These are phyloP conservation scores for Sebastes trivittatus DNA, from an alignment of 2,797 vertebrate species.

Conservation along the genomic window DNA sequence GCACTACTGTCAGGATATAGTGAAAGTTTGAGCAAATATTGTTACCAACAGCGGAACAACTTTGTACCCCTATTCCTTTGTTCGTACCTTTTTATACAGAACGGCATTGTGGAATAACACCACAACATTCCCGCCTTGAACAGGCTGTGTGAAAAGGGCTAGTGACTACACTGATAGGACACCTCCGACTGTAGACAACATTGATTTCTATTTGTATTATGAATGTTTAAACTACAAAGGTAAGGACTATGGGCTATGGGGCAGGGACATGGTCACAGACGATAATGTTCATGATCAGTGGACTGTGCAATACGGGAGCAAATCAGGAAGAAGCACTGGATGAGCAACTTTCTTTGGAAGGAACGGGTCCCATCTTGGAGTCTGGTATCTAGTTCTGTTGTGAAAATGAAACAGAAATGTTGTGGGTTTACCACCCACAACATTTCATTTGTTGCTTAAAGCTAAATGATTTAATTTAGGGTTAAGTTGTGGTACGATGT, in stretches of 20 bases:
- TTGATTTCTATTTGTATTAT: not conserved
- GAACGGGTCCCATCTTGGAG: not conserved
- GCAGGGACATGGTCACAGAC: not conserved
- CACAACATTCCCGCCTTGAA: not conserved
- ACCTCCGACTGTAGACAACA: not conserved
- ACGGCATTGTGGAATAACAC: accelerated
- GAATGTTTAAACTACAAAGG: not conserved
- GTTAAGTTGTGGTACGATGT: not conserved
- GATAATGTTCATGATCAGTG: not conserved
- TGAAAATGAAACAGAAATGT: too few species aligned
- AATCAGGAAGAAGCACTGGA: not conserved
- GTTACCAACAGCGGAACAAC: not conserved
- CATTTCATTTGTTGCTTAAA: not conserved
- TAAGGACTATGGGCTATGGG: not conserved
- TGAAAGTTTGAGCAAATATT: not conserved
- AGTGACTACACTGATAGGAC: not conserved
- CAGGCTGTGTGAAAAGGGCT: too few species aligned
- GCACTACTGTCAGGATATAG: not conserved
- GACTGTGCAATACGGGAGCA: not conserved
- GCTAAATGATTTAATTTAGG: conserved; percentile 1
- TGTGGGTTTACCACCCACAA: not conserved
- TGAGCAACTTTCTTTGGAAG: not conserved
- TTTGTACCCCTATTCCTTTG: not conserved
- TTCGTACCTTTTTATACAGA: not conserved
- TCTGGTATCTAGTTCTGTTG: not conserved